These are phyloP conservation scores for Myiotriccus ornatus DNA, from an alignment of 2,797 vertebrate species.

Conservation along the genomic window DNA sequence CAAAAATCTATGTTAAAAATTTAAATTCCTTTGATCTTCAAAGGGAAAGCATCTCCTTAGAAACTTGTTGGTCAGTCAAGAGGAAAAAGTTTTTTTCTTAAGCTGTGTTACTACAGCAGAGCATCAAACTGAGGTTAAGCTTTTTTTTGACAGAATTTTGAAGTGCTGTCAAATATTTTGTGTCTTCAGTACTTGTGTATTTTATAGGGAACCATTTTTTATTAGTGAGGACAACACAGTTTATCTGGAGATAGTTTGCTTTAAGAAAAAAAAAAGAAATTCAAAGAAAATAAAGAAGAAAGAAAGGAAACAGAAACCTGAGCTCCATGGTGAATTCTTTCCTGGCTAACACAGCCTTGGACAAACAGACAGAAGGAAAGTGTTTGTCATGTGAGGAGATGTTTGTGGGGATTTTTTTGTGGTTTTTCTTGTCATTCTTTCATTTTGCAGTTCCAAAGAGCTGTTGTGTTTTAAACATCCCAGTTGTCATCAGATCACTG, in stretches of 20 bases:
- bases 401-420: not conserved
- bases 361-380: not conserved
- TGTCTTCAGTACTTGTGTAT: not conserved
- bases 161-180: not conserved
- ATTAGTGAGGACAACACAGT: not conserved
- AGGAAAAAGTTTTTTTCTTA: not conserved
- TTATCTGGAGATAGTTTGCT: not conserved
- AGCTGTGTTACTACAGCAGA: not conserved
- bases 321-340: not conserved
- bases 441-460: not conserved
- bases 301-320: not conserved
- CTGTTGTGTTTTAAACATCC: not conserved
- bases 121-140: not conserved
- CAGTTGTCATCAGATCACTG: not conserved
- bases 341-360: not conserved
- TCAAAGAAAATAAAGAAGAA: not conserved
- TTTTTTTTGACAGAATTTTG: not conserved
- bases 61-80: not conserved
- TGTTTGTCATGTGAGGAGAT: not conserved
- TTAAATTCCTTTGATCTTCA: not conserved
- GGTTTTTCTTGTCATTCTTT: not conserved
- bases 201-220: not conserved
- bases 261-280: not conserved
- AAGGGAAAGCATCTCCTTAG: not conserved
- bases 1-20: not conserved